Base-by-base conservation (phyloP, 2,113 vertebrate species). In the Cichladusa arquata region DNA sequence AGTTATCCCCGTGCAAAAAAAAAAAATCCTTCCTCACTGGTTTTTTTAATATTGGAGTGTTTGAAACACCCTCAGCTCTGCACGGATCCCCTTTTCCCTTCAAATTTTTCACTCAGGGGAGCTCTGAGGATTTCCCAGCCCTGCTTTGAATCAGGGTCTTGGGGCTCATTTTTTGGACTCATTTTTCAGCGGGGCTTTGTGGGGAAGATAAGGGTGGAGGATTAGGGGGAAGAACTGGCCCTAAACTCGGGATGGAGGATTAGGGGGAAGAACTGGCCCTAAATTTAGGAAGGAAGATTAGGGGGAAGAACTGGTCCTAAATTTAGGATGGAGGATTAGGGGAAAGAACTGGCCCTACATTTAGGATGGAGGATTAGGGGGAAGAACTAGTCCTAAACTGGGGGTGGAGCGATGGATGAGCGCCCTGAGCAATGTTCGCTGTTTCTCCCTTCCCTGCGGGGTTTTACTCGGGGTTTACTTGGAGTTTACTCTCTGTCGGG, bases 41-140 rank as follows among this genome's bases (percentile, higher is more conserved):
- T 16, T 64, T 81, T 77, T 77, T 84, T 12, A n/a, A 11, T 62
- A 18, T 42, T 24, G 22, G 15, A 12, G 16, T 17, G 31, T 36
- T 47, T 12, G 5, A 54, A 80, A 33, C 17, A 5, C 3, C 12
- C 36, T 29, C 16, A 24, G 9, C 16, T 14, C 34, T 28, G 15
- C 5, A 1, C 0, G 0, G n/a, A 19, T 33, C 11, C 9, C 4
- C 50, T 53, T 53, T 57, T 24, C 45, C 40, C 28, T 14, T 12
- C 1, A 25, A 34, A 36, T 5, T 73, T 83, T 73, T 20, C 6
- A 7, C 36, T 65, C n/a, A 1, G 26, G 5, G 12, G 0, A 5
- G 22, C n/a, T 61, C 4, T 1, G 22, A 66, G 85, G 70, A 66
- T 48, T 53, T 81, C 22, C 25, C 40, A 12, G 19, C n/a, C 69